Evolutionary conservation across 1,140 invertebrate genomes (phyloP).

Genomic region (Bemisia tabaci): DNA sequence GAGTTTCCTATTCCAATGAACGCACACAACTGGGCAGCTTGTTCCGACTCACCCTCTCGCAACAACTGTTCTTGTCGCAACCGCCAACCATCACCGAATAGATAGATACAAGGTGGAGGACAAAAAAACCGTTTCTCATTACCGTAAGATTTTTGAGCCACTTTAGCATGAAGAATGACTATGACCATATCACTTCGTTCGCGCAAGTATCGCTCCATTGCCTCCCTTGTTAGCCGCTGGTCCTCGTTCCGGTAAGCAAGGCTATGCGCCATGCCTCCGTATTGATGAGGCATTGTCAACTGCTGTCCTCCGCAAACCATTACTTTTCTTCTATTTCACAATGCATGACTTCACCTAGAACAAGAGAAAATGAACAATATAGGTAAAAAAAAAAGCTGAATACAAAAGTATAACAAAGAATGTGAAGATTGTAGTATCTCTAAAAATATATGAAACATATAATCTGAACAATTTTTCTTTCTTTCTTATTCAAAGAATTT

Average conservation of each 20-base stretch:
- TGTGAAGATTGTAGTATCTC: too few species aligned
- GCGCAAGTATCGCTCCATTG: slow-evolving; percentile 89
- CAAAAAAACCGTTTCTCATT: slow-evolving; percentile 99
- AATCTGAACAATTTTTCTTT: too few species aligned
- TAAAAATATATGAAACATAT: too few species aligned
- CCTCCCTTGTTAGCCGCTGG: slow-evolving; percentile 75
- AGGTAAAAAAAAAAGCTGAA: background rate
- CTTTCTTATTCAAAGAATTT: too few species aligned
- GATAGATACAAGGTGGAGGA: slow-evolving; percentile 96
- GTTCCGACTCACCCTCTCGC: slow-evolving; percentile 73
- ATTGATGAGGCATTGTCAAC: slow-evolving; percentile 57
- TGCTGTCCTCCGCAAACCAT: slow-evolving; percentile 5
- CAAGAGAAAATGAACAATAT: background rate
- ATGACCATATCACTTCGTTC: slow-evolving; percentile 92
- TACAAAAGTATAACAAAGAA: background rate
- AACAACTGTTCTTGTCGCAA: slow-evolving; percentile 82
- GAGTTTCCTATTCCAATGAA: slow-evolving; percentile 98
- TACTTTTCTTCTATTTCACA: background rate
- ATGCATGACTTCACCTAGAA: background rate
- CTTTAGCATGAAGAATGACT: slow-evolving; percentile 96
- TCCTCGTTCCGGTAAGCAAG: slow-evolving; percentile 66
- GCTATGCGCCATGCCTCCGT: slow-evolving; percentile 49
- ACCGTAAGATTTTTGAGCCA: slow-evolving; percentile 98
- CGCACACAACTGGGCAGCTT: slow-evolving; percentile 83
- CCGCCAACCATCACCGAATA: slow-evolving; percentile 95